Percentiles rank a stretch among this genome's conserved stretches.
phyloP scores from a whole-genome alignment of 2,797 vertebrate species.

The Sebastes reedi region DNA sequence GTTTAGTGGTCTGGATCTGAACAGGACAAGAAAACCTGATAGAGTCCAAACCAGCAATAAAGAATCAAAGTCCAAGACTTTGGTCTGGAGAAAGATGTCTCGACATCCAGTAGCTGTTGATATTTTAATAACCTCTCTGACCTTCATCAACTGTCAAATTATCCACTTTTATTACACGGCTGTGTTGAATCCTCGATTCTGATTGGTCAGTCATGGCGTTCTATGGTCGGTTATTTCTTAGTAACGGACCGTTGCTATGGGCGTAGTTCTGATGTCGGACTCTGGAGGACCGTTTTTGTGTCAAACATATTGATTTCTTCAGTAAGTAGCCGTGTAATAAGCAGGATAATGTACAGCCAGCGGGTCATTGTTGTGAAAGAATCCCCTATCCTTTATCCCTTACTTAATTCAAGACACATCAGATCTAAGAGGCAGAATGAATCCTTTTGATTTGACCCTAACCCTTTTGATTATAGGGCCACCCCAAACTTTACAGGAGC shows the following conservation, averaged over 20 bases:
- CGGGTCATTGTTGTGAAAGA: no score
- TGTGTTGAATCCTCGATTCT: no score
- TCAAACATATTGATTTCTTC: no score
- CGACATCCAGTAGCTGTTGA: neutral
- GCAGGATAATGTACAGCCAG: no score
- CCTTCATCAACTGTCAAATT: neutral
- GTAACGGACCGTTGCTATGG: no score
- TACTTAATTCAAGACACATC: neutral
- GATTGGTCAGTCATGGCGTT: no score
- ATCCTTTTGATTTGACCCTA: neutral
- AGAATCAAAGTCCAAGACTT: neutral
- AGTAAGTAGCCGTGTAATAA: no score
- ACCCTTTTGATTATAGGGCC: neutral
- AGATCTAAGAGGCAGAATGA: neutral
- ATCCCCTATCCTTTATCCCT: no score
- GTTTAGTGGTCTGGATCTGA: constrained; percentile 34
- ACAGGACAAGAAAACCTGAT: constrained; percentile 67
- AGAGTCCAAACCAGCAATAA: neutral
- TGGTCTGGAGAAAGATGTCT: neutral
- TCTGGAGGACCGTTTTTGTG: no score
- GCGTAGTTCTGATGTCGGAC: no score
- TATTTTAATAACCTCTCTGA: neutral
- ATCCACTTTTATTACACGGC: neutral
- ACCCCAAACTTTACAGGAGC: neutral
- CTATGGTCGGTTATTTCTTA: no score